phyloP scores from a whole-genome alignment of 2,888 invertebrate genomes.

The Mythimna ferrago region DNA sequence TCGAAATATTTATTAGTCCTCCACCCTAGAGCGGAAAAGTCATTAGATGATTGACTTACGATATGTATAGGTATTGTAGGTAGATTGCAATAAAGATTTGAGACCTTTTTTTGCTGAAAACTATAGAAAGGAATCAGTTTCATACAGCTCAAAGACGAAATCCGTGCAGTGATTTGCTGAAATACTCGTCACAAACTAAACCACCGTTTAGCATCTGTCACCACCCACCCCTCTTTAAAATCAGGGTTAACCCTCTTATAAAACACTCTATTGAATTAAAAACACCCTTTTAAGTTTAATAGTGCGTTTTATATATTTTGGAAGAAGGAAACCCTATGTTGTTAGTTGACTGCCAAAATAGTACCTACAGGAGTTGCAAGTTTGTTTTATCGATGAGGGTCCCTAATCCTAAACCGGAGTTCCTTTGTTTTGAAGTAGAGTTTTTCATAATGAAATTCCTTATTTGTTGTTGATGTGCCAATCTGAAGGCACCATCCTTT shows the following conservation, averaged over 20 bases:
- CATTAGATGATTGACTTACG: too few species aligned
- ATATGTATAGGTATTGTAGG: too few species aligned
- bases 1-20: too few species aligned
- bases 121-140: not conserved
- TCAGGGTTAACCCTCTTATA: constrained; percentile 47
- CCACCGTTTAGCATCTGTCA: constrained; percentile 41
- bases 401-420: too few species aligned
- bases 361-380: too few species aligned
- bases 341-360: not conserved
- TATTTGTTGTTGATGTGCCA: too few species aligned
- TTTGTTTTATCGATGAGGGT: not conserved
- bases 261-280: constrained; percentile 69
- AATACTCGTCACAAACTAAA: constrained; percentile 30
- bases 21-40: too few species aligned
- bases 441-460: too few species aligned
- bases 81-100: too few species aligned
- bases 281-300: constrained; percentile 67
- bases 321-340: constrained; percentile 50
- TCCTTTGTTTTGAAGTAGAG: too few species aligned
- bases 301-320: constrained; percentile 47
- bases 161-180: constrained; percentile 11
- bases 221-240: constrained; percentile 50
- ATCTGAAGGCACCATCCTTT: too few species aligned
- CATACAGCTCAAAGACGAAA: not conserved
- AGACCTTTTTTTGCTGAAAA: not conserved